A percentile compares a stretch with the other conserved stretches of the same genome.
Evolutionary conservation across 2,888 invertebrate species (phyloP).

Genomic region (Drosophila kuntzei): DNA sequence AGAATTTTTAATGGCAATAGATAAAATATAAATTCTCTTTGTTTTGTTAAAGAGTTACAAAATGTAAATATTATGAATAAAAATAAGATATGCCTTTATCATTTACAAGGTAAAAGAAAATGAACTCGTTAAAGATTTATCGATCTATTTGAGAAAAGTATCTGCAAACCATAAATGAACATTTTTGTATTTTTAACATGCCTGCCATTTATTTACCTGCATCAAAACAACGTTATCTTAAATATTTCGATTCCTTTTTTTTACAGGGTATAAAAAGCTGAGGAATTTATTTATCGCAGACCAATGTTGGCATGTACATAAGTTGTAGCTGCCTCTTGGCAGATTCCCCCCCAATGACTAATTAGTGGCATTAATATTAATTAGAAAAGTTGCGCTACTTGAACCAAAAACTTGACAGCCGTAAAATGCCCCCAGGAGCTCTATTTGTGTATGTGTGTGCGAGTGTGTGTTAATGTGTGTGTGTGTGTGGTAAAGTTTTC

Average conservation of each 20-base stretch:
- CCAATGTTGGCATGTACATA: conserved; percentile 11
- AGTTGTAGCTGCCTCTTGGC: conserved; percentile 6
- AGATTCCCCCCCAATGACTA: conserved; percentile 43
- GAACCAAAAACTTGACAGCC: conserved; percentile 39
- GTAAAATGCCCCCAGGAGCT: conserved; percentile 61
- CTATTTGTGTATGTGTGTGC: conserved; percentile 21
- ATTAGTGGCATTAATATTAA: conserved; percentile 74
- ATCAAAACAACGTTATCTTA: neutral
- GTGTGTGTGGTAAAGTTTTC: conserved; percentile 25
- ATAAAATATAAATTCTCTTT: too few species aligned
- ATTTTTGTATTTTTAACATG: too few species aligned
- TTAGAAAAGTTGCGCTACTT: conserved; percentile 65
- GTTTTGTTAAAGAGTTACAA: too few species aligned
- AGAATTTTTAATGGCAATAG: too few species aligned
- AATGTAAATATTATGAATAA: too few species aligned
- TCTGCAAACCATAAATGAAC: neutral
- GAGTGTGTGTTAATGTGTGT: neutral
- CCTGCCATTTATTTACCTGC: neutral
- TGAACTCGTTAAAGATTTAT: too few species aligned
- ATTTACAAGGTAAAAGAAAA: too few species aligned
- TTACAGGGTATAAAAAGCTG: conserved; percentile 8
- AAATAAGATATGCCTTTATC: too few species aligned
- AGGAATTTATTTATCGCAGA: conserved; percentile 1
- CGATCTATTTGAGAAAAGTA: too few species aligned
- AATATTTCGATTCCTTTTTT: neutral